These are phyloP conservation scores for Drosophila tropicalis DNA, from an alignment of 1,140 invertebrate genomes.

Conservation along the genomic window DNA sequence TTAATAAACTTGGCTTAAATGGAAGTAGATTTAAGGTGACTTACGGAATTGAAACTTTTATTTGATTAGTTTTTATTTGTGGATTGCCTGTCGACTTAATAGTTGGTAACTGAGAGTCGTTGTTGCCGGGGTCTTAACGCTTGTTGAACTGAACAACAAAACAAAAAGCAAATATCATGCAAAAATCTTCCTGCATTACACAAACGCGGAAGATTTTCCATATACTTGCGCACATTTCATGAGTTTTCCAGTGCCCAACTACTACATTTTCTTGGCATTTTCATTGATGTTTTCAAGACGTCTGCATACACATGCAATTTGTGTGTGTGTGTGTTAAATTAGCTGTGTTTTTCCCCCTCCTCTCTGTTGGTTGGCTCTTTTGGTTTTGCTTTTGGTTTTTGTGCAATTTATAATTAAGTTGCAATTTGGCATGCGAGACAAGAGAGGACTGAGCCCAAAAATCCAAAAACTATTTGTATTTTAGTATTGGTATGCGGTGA, in stretches of 20 bases:
- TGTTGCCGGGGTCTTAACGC: background rate
- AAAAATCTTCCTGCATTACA: conserved; percentile 81
- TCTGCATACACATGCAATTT: background rate
- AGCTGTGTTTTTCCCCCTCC: conserved; percentile 65
- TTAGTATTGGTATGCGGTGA: conserved; percentile 42
- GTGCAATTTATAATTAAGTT: conserved; percentile 81
- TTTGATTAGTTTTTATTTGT: no score
- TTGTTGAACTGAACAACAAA: conserved; percentile 35
- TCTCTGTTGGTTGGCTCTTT: conserved; percentile 29
- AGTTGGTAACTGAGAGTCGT: background rate
- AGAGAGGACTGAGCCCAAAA: conserved; percentile 47
- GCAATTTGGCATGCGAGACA: conserved; percentile 74
- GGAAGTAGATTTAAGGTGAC: no score
- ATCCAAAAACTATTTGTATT: conserved; percentile 52
- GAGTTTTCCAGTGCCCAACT: conserved; percentile 63
- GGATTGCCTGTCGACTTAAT: conserved; percentile 4
- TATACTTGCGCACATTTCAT: conserved; percentile 66
- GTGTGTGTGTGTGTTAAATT: conserved; percentile 56
- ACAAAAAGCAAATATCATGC: conserved; percentile 60
- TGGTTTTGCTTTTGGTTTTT: conserved; percentile 38
- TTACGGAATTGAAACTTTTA: no score
- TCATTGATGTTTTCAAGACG: conserved; percentile 58
- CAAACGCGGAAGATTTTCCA: conserved; percentile 78
- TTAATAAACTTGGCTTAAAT: background rate
- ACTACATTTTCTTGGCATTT: conserved; percentile 75